A percentile compares a stretch with the other conserved stretches of the same genome.
phyloP scores from a whole-genome alignment of 2,797 vertebrate species.

The Peromyscus eremicus region DNA sequence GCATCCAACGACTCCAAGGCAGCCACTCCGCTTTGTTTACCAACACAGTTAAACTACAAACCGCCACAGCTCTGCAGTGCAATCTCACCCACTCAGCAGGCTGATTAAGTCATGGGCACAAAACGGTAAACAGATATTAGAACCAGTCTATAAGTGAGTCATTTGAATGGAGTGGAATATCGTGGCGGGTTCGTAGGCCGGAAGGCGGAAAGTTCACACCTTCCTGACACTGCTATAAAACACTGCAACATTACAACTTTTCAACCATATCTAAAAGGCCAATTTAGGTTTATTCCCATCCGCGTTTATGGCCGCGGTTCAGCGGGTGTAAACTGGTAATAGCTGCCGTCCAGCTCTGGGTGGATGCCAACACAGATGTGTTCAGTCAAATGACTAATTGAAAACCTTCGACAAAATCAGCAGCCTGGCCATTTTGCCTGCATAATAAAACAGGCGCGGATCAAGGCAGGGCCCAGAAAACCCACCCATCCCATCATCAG shows the following conservation, averaged over 20 bases:
- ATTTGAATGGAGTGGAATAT: conserved; percentile 72
- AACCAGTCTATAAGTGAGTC: conserved; percentile 82
- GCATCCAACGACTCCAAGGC: conserved; percentile 40
- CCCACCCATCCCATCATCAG: conserved; percentile 97
- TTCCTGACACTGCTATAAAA: conserved; percentile 84
- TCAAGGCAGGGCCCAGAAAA: conserved; percentile 91
- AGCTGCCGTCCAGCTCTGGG: conserved; percentile 93
- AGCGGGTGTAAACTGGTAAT: conserved; percentile 94
- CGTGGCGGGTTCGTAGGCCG: conserved; percentile 64
- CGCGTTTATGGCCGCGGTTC: conserved; percentile 91
- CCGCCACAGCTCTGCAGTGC: conserved; percentile 77
- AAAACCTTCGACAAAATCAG: conserved; percentile 99
- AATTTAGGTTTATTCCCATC: conserved; percentile 92
- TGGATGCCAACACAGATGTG: conserved; percentile 99
- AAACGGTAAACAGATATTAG: conserved; percentile 86
- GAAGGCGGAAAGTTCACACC: conserved; percentile 80
- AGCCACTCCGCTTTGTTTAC: conserved; percentile 84
- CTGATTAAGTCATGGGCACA: conserved; percentile 84
- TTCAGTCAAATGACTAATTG: conserved; percentile 99
- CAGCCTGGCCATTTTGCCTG: conserved; percentile 98
- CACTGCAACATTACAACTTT: conserved; percentile 86
- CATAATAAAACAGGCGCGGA: conserved; percentile 97
- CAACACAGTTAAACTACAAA: conserved; percentile 85
- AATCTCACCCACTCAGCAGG: conserved; percentile 86
- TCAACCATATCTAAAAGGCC: conserved; percentile 93